A percentile compares a stretch with the other conserved stretches of the same genome.
These are phyloP conservation scores for Drosophila triauraria DNA, from an alignment of 1,140 invertebrate genomes.

Conservation along the genomic window DNA sequence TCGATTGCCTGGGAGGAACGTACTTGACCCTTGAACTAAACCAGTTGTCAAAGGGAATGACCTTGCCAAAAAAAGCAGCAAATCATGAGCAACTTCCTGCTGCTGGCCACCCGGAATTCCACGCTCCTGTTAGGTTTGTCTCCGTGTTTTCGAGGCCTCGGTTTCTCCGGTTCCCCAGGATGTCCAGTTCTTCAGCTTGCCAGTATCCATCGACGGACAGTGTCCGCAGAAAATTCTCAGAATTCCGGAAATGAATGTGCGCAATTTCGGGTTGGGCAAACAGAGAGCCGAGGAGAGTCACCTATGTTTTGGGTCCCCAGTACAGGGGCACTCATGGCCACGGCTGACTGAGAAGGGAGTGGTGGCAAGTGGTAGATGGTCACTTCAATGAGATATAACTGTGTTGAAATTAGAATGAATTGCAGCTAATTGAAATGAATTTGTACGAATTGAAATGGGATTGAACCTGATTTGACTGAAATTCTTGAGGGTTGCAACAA, in stretches of 20 bases:
- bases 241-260: conserved; percentile 69
- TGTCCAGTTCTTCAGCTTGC: not conserved
- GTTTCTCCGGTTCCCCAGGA: conserved; percentile 1
- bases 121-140: conserved; percentile 14
- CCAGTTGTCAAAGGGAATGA: not conserved
- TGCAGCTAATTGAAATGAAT: conserved; percentile 31
- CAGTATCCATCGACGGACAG: conserved; percentile 10
- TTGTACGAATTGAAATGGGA: conserved; percentile 1
- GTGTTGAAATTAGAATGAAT: conserved; percentile 32
- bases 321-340: not conserved
- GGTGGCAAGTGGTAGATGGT: not conserved
- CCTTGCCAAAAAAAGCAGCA: not conserved
- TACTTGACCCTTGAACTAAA: not conserved
- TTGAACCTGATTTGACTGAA: not conserved
- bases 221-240: conserved; percentile 27
- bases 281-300: conserved; percentile 17
- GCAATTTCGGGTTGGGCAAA: conserved; percentile 55
- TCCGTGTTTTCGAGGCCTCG: conserved; percentile 7
- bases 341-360: not conserved
- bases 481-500: too few relatives aligned
- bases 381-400: not conserved
- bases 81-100: conserved; percentile 26
- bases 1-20: too few relatives aligned
- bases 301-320: conserved; percentile 38
- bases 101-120: too few relatives aligned